phyloP scores from a whole-genome alignment of 2,888 invertebrate species.

The Apotomis capreana region DNA sequence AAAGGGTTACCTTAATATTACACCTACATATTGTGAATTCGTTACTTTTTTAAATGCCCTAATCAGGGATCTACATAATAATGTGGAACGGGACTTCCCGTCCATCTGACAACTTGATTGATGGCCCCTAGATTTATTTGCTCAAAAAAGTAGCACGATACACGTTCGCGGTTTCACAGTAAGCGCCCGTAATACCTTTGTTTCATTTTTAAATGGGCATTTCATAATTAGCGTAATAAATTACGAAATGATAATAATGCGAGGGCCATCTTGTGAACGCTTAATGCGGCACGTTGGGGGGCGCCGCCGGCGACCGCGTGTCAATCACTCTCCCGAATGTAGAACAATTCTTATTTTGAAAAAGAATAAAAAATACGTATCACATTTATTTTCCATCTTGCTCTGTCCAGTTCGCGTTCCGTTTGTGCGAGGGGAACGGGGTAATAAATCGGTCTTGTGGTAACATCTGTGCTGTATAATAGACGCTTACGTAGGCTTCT shows the following conservation, averaged over 20 bases:
- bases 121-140: constrained; percentile 81
- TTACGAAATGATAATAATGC: constrained; percentile 82
- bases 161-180: constrained; percentile 75
- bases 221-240: constrained; percentile 83
- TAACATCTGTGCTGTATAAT: constrained; percentile 82
- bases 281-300: constrained; percentile 76
- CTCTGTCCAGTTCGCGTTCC: constrained; percentile 52
- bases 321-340: constrained; percentile 81
- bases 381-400: constrained; percentile 73
- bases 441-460: constrained; percentile 74
- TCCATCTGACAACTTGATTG: constrained; percentile 81
- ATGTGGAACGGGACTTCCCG: constrained; percentile 76
- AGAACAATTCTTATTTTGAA: constrained; percentile 82
- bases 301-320: constrained; percentile 77
- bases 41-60: constrained; percentile 74
- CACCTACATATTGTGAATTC: constrained; percentile 71
- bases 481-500: constrained; percentile 83
- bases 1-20: constrained; percentile 67
- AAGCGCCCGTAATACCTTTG: constrained; percentile 75
- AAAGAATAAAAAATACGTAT: constrained; percentile 75
- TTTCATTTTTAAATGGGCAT: constrained; percentile 80
- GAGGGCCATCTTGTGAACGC: constrained; percentile 80
- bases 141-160: constrained; percentile 74
- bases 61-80: constrained; percentile 81
- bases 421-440: constrained; percentile 63